Conservation (phyloP, 2,113 vertebrate species). For the Furnarius figulus region DNA sequence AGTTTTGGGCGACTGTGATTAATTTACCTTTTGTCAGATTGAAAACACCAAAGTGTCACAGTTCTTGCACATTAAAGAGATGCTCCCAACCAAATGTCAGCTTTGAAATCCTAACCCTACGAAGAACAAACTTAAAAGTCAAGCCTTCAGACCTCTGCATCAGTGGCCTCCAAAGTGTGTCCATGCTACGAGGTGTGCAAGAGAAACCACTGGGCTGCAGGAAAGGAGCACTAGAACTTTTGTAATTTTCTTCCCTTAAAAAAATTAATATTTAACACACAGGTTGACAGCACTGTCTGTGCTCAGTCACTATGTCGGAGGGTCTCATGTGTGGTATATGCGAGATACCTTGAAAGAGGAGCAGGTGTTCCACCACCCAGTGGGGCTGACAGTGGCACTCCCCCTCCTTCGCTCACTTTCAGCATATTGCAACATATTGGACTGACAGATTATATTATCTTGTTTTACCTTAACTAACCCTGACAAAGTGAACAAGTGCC, state of each 20-base stretch:
- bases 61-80: not conserved
- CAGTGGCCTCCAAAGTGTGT: not conserved
- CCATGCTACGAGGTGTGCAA: fast-evolving
- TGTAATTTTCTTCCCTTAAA: fast-evolving
- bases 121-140: not conserved
- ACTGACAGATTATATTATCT: not conserved
- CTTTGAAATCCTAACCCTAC: not conserved
- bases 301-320: fast-evolving
- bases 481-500: not conserved
- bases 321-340: fast-evolving
- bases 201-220: not conserved
- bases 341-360: not conserved
- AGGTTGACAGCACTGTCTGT: not conserved
- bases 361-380: not conserved
- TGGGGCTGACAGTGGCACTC: not conserved
- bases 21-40: not conserved
- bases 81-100: not conserved
- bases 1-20: not conserved
- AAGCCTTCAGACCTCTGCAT: not conserved
- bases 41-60: not conserved
- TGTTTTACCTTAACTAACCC: not conserved
- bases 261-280: not conserved
- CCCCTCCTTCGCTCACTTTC: not conserved
- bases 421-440: not conserved
- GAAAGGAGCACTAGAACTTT: not conserved